phyloP scores from a whole-genome alignment of 1,140 invertebrate species.

The Cataglyphis hispanica region DNA sequence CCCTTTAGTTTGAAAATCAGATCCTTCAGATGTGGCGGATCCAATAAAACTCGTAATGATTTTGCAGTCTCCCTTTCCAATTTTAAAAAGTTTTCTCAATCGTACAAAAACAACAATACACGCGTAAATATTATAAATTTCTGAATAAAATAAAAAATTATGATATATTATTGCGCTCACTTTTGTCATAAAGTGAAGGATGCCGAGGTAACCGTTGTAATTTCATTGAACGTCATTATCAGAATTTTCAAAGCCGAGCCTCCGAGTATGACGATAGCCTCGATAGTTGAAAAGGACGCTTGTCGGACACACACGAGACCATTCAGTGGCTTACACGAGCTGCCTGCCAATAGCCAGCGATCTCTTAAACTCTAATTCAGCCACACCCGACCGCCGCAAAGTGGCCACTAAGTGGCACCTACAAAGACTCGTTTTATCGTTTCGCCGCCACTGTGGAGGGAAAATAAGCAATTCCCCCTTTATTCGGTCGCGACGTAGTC shows the following conservation, averaged over 20 bases:
- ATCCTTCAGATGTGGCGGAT: neutral
- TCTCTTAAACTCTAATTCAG: conserved; percentile 77
- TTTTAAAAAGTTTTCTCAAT: neutral
- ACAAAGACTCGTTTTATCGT: conserved; percentile 70
- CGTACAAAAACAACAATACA: neutral
- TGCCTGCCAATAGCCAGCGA: conserved; percentile 71
- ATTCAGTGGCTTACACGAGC: conserved; percentile 65
- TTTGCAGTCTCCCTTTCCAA: neutral
- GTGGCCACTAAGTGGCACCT: conserved; percentile 58
- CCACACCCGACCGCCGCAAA: conserved; percentile 55
- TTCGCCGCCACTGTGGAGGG: conserved; percentile 37
- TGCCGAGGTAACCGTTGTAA: no score
- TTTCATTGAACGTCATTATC: neutral
- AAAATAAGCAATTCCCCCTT: conserved; percentile 70
- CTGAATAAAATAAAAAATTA: neutral
- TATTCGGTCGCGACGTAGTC: conserved; percentile 57
- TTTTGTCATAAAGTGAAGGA: neutral
- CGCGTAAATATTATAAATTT: neutral
- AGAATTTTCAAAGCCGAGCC: neutral
- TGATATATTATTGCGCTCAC: neutral
- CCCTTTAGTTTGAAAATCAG: neutral
- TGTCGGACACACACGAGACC: conserved; percentile 34
- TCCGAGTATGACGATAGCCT: conserved; percentile 3
- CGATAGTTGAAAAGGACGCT: neutral
- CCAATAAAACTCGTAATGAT: neutral